These are phyloP conservation scores for Anorthoa munda DNA, from an alignment of 2,888 invertebrate genomes.

Conservation along the genomic window DNA sequence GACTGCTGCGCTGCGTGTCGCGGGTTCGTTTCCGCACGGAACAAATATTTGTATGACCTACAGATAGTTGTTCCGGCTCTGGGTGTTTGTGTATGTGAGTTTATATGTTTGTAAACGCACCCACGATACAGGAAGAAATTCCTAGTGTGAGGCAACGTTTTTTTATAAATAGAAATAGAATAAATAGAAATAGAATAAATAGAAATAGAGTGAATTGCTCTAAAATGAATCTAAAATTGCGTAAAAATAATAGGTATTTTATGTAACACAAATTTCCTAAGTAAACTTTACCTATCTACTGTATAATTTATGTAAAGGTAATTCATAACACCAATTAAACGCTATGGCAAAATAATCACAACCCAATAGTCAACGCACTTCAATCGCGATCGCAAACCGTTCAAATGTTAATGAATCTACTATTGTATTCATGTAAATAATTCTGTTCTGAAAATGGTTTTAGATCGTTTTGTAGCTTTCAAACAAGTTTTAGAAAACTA, in stretches of 20 bases:
- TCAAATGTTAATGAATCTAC: constrained; percentile 31
- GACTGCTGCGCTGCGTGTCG: no score
- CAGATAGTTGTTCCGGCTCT: no score
- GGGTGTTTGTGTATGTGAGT: no score
- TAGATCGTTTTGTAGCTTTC: background rate
- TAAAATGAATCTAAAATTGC: background rate
- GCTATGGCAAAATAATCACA: background rate
- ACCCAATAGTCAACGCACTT: constrained; percentile 6
- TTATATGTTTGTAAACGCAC: no score
- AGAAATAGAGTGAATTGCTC: no score
- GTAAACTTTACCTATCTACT: background rate
- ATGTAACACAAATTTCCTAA: background rate
- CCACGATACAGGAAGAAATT: no score
- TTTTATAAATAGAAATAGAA: no score
- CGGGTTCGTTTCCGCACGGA: no score
- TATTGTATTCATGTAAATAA: background rate
- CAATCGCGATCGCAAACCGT: constrained; percentile 12
- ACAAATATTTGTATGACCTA: no score
- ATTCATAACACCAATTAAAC: constrained; percentile 31
- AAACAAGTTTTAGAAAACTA: background rate
- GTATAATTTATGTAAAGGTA: no score
- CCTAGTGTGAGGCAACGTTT: no score
- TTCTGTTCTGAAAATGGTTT: constrained; percentile 5
- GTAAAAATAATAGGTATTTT: background rate
- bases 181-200: no score